Percentiles rank a stretch among this genome's conserved stretches.
These are phyloP conservation scores for Anoplolepis gracilipes DNA, from an alignment of 1,140 invertebrate genomes.

Conservation along the genomic window DNA sequence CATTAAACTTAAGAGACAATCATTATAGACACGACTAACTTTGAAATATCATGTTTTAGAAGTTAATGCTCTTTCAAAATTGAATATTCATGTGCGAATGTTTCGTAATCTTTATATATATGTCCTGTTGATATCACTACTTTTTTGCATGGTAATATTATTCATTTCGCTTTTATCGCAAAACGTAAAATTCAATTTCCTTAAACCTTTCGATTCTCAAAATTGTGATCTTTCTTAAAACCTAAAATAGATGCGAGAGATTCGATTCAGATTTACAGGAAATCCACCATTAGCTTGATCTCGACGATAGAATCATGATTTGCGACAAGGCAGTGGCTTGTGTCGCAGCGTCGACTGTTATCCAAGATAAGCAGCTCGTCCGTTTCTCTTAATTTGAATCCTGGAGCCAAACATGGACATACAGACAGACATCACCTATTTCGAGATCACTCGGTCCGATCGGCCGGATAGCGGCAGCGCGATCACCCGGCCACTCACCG, in stretches of 20 bases:
- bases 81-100: not conserved
- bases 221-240: not conserved
- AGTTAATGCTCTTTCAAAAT: not conserved
- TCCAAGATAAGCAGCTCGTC: not conserved
- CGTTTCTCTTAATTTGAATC: constrained; percentile 43
- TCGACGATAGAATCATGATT: constrained; percentile 35
- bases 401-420: not conserved
- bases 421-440: constrained; percentile 5
- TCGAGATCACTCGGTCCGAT: constrained; percentile 35
- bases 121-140: not conserved
- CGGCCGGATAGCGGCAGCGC: not conserved
- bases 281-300: not conserved
- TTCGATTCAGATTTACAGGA: not conserved
- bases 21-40: constrained; percentile 2
- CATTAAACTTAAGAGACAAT: not conserved
- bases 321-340: constrained; percentile 6
- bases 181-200: not conserved
- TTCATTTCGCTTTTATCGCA: not conserved
- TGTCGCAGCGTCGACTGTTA: constrained; percentile 8
- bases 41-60: constrained; percentile 28
- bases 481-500: constrained; percentile 24
- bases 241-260: not conserved
- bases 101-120: not conserved
- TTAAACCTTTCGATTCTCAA: not conserved
- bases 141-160: not conserved